These are phyloP conservation scores for human (Homo sapiens) DNA, from an alignment of 2,113 vertebrate species.

Conservation along the genomic window DNA sequence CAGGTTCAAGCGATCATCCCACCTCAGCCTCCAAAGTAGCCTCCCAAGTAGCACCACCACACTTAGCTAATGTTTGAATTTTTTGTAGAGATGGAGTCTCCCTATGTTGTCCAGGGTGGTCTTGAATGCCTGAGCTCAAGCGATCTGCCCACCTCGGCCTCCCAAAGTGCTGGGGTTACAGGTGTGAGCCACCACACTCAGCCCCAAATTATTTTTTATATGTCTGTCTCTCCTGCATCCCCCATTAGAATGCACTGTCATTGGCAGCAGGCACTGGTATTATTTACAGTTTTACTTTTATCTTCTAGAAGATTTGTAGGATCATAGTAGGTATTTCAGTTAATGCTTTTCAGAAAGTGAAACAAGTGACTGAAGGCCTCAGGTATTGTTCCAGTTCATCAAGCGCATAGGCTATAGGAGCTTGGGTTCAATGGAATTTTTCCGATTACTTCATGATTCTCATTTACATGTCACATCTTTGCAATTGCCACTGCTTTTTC, in stretches of 20 bases:
- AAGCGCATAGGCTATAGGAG: neutral
- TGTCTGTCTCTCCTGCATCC: neutral
- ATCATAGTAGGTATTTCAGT: neutral
- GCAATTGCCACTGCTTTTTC: neutral
- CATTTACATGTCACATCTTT: neutral
- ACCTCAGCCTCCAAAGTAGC: too few species aligned
- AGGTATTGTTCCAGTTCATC: neutral
- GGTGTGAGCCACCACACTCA: too few species aligned
- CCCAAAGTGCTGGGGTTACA: too few species aligned
- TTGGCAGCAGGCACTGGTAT: neutral
- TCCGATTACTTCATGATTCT: neutral
- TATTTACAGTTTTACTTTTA: neutral
- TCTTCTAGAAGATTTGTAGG: neutral
- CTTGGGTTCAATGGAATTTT: neutral
- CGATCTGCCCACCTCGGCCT: accelerated
- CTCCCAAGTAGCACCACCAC: too few species aligned
- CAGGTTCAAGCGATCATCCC: too few species aligned
- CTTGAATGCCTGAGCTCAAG: too few species aligned
- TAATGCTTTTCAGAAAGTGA: neutral
- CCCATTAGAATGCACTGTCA: neutral
- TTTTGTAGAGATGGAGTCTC: too few species aligned
- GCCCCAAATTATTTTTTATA: neutral
- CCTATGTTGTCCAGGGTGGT: too few species aligned
- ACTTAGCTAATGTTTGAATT: too few species aligned
- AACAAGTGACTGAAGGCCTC: neutral